Conservation (phyloP, 2,888 invertebrate genomes). For the Horisme vitalbata region DNA sequence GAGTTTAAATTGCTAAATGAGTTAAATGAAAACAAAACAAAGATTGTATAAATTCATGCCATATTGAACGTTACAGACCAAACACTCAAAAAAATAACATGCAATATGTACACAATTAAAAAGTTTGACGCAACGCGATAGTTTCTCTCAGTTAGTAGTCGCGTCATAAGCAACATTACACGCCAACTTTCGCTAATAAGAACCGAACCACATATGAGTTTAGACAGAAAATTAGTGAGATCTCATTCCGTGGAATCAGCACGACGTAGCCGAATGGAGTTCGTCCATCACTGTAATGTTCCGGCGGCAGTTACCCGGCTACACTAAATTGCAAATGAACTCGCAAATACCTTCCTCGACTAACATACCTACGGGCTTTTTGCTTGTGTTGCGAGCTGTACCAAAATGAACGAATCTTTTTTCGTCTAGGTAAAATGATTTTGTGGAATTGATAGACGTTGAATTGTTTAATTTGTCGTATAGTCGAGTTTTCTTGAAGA, state of each 20-base stretch:
- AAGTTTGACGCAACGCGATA: too few species aligned
- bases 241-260: conserved; percentile 53
- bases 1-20: too few species aligned
- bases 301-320: conserved; percentile 28
- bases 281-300: conserved; percentile 35
- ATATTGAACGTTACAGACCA: too few species aligned
- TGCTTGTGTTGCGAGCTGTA: conserved; percentile 15
- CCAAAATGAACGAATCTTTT: conserved; percentile 21
- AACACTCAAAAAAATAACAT: too few species aligned
- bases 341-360: conserved; percentile 31
- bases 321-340: conserved; percentile 38
- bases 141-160: too few species aligned
- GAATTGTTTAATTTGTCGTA: neutral
- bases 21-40: too few species aligned
- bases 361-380: conserved; percentile 21
- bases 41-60: too few species aligned
- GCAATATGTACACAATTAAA: too few species aligned
- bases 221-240: conserved; percentile 45
- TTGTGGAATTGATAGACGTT: neutral
- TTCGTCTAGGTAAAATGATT: conserved; percentile 4
- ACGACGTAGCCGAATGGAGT: conserved; percentile 25
- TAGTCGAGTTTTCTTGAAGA: too few species aligned
- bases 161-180: neutral
- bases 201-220: conserved; percentile 14
- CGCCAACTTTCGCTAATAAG: conserved; percentile 9